Conservation (phyloP, 1,140 invertebrate species). For the Drosophila pseudoananassae region DNA sequence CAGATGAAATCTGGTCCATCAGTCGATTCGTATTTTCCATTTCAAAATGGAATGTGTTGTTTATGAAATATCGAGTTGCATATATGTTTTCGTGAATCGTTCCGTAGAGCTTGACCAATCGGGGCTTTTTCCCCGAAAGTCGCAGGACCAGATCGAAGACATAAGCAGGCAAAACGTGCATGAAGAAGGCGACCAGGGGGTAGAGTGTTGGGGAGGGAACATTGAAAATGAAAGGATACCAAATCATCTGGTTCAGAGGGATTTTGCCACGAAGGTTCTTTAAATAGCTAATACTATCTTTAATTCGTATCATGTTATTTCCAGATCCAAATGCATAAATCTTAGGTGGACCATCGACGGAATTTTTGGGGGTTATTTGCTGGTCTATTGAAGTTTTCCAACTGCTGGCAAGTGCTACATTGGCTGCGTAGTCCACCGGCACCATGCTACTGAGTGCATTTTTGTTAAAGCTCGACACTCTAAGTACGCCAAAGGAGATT, state of each 20-base stretch:
- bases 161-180: slow-evolving; percentile 86
- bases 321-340: slow-evolving; percentile 90
- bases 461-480: slow-evolving; percentile 86
- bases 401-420: slow-evolving; percentile 89
- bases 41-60: slow-evolving; percentile 87
- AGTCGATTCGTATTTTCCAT: slow-evolving; percentile 87
- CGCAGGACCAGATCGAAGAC: slow-evolving; percentile 85
- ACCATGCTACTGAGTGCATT: slow-evolving; percentile 85
- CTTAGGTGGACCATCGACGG: slow-evolving; percentile 60
- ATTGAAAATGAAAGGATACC: slow-evolving; percentile 84
- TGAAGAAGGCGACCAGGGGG: slow-evolving; percentile 84
- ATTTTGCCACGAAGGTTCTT: slow-evolving; percentile 54
- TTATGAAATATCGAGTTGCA: slow-evolving; percentile 88
- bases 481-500: slow-evolving; percentile 89
- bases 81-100: slow-evolving; percentile 88
- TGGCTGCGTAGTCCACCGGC: slow-evolving; percentile 92
- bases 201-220: slow-evolving; percentile 77
- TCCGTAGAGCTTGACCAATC: slow-evolving; percentile 87
- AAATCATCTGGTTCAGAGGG: slow-evolving; percentile 83
- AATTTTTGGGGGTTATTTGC: too few relatives aligned
- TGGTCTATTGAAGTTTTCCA: slow-evolving; percentile 86
- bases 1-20: slow-evolving; percentile 85
- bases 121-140: slow-evolving; percentile 77
- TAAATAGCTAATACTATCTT: slow-evolving; percentile 84
- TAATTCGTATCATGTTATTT: slow-evolving; percentile 87